Percentiles rank a stretch among this genome's conserved stretches.
Evolutionary conservation across 2,888 invertebrate genomes (phyloP).

Genomic region (Parthenolecanium corni): DNA sequence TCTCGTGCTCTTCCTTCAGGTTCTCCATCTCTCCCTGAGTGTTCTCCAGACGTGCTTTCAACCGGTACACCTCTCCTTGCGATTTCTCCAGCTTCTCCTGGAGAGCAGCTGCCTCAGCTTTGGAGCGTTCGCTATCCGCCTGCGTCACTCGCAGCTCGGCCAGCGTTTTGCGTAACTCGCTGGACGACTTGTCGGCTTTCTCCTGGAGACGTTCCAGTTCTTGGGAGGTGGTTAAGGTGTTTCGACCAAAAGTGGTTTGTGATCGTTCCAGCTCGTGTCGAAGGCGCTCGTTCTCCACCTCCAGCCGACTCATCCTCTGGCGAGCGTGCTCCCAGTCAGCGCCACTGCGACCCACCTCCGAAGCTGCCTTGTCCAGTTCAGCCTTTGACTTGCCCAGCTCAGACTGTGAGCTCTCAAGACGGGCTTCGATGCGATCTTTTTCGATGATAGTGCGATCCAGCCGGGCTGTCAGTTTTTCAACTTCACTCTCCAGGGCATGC

Average conservation of each 20-base stretch:
- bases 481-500: conserved; percentile 80
- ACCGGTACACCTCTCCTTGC: conserved; percentile 85
- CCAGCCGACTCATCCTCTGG: conserved; percentile 69
- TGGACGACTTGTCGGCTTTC: conserved; percentile 70
- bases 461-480: conserved; percentile 73
- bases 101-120: conserved; percentile 67
- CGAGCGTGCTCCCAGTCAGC: conserved; percentile 80
- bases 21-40: conserved; percentile 90
- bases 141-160: conserved; percentile 85
- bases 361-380: conserved; percentile 80
- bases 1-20: conserved; percentile 81
- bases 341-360: conserved; percentile 77
- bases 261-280: conserved; percentile 74
- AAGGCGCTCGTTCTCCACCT: conserved; percentile 80
- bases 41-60: conserved; percentile 87
- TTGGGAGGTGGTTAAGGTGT: conserved; percentile 66
- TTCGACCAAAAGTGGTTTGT: conserved; percentile 70
- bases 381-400: conserved; percentile 90
- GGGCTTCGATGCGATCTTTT: conserved; percentile 80
- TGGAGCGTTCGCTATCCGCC: conserved; percentile 77
- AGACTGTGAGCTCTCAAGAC: conserved; percentile 82
- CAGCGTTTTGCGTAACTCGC: conserved; percentile 74
- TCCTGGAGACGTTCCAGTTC: conserved; percentile 73
- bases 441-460: conserved; percentile 80
- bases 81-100: conserved; percentile 90